Evolutionary conservation across 35 echinoderm and acorn worm species (phyloP).

Genomic region (Ptychodera flava): DNA sequence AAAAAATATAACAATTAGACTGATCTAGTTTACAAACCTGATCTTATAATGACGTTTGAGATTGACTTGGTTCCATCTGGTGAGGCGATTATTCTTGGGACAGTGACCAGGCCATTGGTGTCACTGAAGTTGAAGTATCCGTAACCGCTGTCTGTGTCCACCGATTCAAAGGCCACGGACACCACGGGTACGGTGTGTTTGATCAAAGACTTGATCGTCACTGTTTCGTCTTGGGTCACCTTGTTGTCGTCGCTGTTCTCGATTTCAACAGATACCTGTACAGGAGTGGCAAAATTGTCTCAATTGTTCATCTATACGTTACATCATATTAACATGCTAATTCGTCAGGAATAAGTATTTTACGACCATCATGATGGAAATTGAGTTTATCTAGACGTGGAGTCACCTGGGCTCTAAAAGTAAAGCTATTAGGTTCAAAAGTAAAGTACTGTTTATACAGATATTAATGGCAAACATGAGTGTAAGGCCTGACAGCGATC

Average conservation of each 20-base stretch:
- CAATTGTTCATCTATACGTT: no score
- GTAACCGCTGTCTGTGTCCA: slow-evolving; percentile 17
- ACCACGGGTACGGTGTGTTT: slow-evolving; percentile 7
- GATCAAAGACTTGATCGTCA: slow-evolving; percentile 13
- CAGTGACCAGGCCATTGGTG: slow-evolving; percentile 6
- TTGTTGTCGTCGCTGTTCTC: neutral
- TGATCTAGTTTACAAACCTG: slow-evolving; percentile 1
- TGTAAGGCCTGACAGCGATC: no score
- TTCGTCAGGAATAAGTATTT: no score
- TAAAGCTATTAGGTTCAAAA: no score
- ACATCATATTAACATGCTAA: no score
- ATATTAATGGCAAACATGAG: no score
- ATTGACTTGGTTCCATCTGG: neutral
- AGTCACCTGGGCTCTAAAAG: no score
- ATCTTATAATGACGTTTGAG: slow-evolving; percentile 11
- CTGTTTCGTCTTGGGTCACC: neutral
- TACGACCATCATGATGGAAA: no score
- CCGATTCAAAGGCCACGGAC: slow-evolving; percentile 13
- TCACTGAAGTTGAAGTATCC: slow-evolving; percentile 40
- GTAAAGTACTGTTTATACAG: no score
- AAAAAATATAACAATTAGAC: neutral
- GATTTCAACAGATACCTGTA: neutral
- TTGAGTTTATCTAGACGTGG: no score
- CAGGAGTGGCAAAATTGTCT: neutral
- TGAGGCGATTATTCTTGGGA: neutral